phyloP scores from a whole-genome alignment of 1,140 invertebrate genomes.

The Schlechtendalia chinensis region DNA sequence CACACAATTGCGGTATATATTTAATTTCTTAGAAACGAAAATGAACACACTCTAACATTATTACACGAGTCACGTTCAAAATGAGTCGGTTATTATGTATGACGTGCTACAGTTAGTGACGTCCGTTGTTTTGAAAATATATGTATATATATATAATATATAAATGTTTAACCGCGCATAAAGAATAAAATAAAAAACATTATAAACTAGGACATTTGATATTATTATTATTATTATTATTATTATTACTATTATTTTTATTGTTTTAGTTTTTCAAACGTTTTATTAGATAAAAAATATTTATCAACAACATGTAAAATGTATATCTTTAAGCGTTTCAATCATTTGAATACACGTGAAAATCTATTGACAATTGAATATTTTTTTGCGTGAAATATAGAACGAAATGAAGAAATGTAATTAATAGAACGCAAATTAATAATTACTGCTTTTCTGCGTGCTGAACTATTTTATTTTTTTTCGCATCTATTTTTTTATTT shows the following conservation, averaged over 20 bases:
- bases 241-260: no score
- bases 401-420: not conserved
- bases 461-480: not conserved
- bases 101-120: not conserved
- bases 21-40: not conserved
- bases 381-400: not conserved
- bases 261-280: no score
- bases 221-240: no score
- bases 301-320: no score
- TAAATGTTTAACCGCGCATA: no score
- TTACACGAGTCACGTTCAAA: not conserved
- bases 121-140: no score
- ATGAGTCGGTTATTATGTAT: not conserved
- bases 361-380: not conserved
- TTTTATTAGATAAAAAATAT: no score
- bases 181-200: no score
- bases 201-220: no score
- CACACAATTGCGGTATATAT: not conserved
- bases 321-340: not conserved
- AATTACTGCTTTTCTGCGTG: conserved; percentile 28
- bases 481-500: conserved; percentile 14
- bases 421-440: conserved; percentile 32
- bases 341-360: not conserved
- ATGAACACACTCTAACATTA: not conserved
- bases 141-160: no score